Conservation (phyloP, 2,888 invertebrate species). For the Rhopalosiphum nymphaeae region DNA sequence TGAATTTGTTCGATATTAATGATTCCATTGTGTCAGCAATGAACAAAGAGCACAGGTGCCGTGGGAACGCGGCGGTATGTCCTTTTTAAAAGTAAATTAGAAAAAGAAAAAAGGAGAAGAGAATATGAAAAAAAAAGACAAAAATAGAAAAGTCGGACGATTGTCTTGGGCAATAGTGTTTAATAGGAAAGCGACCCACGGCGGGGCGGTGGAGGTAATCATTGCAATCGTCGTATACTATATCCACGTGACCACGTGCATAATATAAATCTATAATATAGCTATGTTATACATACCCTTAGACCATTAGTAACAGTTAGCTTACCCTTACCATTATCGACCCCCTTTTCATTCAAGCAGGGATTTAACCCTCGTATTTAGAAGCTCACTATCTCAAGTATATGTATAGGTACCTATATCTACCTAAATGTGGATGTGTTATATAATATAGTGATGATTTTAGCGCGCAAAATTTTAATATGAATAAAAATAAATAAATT, state of each 20-base stretch:
- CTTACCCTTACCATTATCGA: neutral
- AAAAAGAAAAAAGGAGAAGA: slow-evolving; percentile 58
- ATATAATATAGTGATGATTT: neutral
- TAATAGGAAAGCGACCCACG: slow-evolving; percentile 35
- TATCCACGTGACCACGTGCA: slow-evolving; percentile 22
- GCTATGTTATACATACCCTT: neutral
- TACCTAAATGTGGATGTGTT: neutral
- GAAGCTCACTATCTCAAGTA: neutral
- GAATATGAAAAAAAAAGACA: slow-evolving; percentile 47
- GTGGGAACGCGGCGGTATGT: slow-evolving; percentile 63
- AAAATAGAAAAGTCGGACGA: slow-evolving; percentile 63
- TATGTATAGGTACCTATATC: neutral
- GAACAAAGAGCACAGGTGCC: slow-evolving; percentile 65
- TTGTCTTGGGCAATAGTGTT: slow-evolving; percentile 45
- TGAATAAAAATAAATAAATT: slow-evolving; percentile 15
- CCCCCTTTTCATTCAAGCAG: neutral
- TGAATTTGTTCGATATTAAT: slow-evolving; percentile 65
- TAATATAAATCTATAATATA: neutral
- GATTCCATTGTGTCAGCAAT: slow-evolving; percentile 64
- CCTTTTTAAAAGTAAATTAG: slow-evolving; percentile 63
- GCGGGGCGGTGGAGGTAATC: neutral
- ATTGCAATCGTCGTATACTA: neutral
- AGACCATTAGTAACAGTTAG: slow-evolving; percentile 6
- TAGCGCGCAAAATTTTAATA: neutral
- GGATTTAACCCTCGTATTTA: neutral